Base-by-base conservation (phyloP, 2,113 vertebrate species). In the Larimichthys polyactis region DNA sequence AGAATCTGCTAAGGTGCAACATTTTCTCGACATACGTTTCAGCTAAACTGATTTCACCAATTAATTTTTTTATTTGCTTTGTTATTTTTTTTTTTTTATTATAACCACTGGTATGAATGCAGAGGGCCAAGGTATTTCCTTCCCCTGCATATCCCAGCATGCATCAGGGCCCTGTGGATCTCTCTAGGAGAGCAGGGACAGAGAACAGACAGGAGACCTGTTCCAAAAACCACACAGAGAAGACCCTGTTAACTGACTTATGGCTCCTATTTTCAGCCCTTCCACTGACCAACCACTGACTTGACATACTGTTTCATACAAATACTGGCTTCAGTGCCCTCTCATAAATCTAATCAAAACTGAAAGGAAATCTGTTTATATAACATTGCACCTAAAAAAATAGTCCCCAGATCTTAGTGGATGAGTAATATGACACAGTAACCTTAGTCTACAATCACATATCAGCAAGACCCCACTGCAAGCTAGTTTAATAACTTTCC, bases 191-290 rank as follows among this genome's bases (percentile, higher is more conserved):
- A 73, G 75, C 55, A 48, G 80, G 85, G 89, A 90, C 87, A 91
- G 87, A 91, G 91, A 92, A 95, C 92, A 95, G 90, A 92, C 84
- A 81, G 84, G 73, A 83, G 74, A 87, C 71, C 91, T 93, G 92
- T 92, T 93, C 92, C 87, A 91, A 81, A 85, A 86, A 57, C 78
- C 78, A 87, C 88, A 95, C 91, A 93, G 92, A 86, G 86, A 92
- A 75, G 81, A 90, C 90, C 85, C 90, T 93, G 92, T 94, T 90
- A 81, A 74, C 58, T 32, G 70, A 85, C 79, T 90, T 73, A 82
- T 74, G 78, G 73, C 71, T 82, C 84, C 78, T 90, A 91, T 90
- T 89, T 91, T 83, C 81, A 86, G 87, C 79, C 44, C 17, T 63
- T 88, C 79, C 72, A 67, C 84, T 24, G 57, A 68, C 78, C 66